Evolutionary conservation across 64 coral and sea anemone species (phyloP).

Genomic region (Pocillopora damicornis): DNA sequence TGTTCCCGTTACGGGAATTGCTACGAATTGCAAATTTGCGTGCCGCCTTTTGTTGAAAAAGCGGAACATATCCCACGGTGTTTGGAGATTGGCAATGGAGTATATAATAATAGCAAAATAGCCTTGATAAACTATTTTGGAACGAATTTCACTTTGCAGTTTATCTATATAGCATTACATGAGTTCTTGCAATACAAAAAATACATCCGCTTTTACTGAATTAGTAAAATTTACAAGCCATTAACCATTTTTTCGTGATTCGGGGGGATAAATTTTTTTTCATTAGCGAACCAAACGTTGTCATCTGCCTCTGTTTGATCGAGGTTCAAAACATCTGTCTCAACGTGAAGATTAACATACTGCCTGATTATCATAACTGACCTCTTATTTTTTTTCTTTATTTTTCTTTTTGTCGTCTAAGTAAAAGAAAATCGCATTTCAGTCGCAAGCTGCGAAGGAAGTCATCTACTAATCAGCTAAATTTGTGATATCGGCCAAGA

Average conservation of each 20-base stretch:
- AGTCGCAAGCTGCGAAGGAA: neutral
- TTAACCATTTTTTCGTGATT: constrained; percentile 31
- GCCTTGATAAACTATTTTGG: neutral
- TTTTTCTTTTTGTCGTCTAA: neutral
- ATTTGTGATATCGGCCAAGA: neutral
- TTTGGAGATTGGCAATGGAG: neutral
- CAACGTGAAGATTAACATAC: neutral
- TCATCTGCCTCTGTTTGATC: constrained; percentile 27
- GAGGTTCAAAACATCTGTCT: constrained; percentile 27
- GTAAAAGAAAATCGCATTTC: neutral
- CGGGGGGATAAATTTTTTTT: neutral
- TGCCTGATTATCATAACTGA: neutral
- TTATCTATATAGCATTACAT: neutral
- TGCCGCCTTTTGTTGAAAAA: constrained; percentile 5
- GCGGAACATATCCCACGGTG: constrained; percentile 3
- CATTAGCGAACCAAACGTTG: constrained; percentile 32
- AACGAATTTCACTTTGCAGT: neutral
- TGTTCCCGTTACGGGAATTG: neutral
- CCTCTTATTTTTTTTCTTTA: neutral
- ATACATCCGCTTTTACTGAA: neutral
- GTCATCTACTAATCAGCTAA: neutral
- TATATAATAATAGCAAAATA: constrained; percentile 6
- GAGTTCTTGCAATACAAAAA: neutral
- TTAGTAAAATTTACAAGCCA: constrained; percentile 34
- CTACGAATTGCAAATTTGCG: neutral